These are phyloP conservation scores for Cryptocephalus moraei DNA, from an alignment of 2,888 invertebrate genomes.

Conservation along the genomic window DNA sequence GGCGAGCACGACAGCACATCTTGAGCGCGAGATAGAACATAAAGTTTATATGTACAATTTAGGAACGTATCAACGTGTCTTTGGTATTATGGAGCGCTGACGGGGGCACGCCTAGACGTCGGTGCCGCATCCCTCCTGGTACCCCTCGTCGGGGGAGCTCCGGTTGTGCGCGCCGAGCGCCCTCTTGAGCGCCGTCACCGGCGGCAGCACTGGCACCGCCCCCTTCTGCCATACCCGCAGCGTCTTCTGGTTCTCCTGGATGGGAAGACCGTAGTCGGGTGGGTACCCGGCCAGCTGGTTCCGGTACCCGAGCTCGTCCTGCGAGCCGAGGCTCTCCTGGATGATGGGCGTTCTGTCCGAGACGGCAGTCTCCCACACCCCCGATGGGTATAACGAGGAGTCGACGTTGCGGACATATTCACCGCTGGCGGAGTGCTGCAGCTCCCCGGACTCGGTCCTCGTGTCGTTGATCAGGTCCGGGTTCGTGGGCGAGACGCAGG, in stretches of 20 bases:
- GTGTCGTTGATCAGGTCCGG: constrained; percentile 82
- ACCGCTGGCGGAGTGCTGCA: constrained; percentile 46
- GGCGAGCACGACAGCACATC: constrained; percentile 3
- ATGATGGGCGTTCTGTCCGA: constrained; percentile 45
- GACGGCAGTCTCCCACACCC: constrained; percentile 58
- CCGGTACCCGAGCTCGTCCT: not conserved
- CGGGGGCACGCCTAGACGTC: constrained; percentile 54
- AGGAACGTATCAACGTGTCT: constrained; percentile 19
- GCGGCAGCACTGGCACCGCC: constrained; percentile 72
- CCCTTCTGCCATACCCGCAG: constrained; percentile 81
- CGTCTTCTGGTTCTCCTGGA: constrained; percentile 51
- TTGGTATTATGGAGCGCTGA: constrained; percentile 15
- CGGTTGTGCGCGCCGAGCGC: constrained; percentile 68
- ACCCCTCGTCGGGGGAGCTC: constrained; percentile 83
- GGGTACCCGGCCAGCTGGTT: constrained; percentile 48
- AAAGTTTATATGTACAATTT: constrained; percentile 1
- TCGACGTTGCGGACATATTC: constrained; percentile 69
- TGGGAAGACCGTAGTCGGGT: constrained; percentile 68
- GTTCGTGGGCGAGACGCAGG: constrained; percentile 65
- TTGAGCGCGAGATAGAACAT: not conserved
- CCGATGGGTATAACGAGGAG: constrained; percentile 64
- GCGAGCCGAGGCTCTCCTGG: constrained; percentile 38
- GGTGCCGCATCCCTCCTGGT: constrained; percentile 87
- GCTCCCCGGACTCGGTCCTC: not conserved
- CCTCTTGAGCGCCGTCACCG: constrained; percentile 75